Percentiles rank a stretch among this genome's conserved stretches.
Conservation (phyloP, 2,888 invertebrate species). For the Microctonus hyperodae region DNA sequence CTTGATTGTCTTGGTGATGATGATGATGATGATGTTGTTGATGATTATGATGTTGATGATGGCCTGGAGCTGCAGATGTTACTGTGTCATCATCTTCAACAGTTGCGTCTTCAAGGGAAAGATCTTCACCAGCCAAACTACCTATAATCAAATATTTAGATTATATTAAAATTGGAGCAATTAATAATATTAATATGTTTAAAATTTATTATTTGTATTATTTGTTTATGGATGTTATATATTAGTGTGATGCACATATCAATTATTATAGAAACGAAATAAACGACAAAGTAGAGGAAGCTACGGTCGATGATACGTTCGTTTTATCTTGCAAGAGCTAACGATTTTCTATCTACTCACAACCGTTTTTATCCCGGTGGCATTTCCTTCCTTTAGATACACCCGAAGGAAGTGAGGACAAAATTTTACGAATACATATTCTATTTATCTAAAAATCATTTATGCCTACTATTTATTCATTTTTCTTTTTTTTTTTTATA, state of each 20-base stretch:
- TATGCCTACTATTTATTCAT: not conserved
- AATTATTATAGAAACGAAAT: not conserved
- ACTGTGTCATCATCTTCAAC: conserved; percentile 63
- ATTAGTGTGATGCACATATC: no score
- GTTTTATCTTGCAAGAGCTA: conserved; percentile 32
- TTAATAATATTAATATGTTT: no score
- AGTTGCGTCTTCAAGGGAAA: conserved; percentile 71
- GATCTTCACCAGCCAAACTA: conserved; percentile 80
- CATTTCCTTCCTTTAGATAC: conserved; percentile 51
- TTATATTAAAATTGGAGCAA: not conserved
- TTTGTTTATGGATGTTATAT: not conserved
- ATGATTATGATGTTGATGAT: conserved; percentile 62
- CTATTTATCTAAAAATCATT: conserved; percentile 1
- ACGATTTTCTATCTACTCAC: conserved; percentile 46
- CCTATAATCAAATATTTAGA: conserved; percentile 69
- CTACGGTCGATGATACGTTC: conserved; percentile 28
- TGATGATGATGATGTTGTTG: conserved; percentile 65
- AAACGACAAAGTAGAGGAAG: conserved; percentile 15
- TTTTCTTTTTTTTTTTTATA: not conserved
- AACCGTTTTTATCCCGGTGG: conserved; percentile 53
- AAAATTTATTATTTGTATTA: not conserved
- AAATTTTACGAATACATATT: not conserved
- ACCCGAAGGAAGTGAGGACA: conserved; percentile 26
- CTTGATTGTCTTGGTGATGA: conserved; percentile 62
- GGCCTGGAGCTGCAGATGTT: conserved; percentile 59